Base-by-base conservation (phyloP, 1,140 invertebrate genomes). In the Zaprionus kolodkinae region DNA sequence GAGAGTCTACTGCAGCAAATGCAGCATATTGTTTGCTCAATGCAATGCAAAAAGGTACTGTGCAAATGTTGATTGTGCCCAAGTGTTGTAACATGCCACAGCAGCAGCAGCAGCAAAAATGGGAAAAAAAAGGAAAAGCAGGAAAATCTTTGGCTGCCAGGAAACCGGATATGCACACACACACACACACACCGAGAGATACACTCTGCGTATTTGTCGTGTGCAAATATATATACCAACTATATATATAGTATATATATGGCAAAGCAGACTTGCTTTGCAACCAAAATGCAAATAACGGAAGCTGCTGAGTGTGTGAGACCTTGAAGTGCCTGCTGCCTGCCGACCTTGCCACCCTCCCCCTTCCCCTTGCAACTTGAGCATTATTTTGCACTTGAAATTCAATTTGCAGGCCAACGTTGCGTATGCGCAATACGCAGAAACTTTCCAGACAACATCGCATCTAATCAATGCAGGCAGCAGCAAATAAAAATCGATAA, bases 31-130 rank as follows among this genome's bases (percentile, higher is more conserved):
- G 80, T 80, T 84, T 85, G 78, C 78, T 66, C 59, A 52, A 66
- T 21, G 43, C 38, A 72, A 81, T 89, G 85, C 86, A 71, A 87
- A 72, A 89, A 87, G 83, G 77, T 80, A 84, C 76, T 88, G 64
- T 67, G 71, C 85, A 87, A 87, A 87, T 87, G 80, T 89, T 88
- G 85, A 88, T 89, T 84, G 81, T 85, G 77, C 70, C 79, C 63
- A 61, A 80, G 72, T 72, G 72, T 78, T 77, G 35, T 50, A 62
- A 68, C 76, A 80, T 72, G 68, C 55, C 71, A 61, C 9, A 13
- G 38, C 57, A 54, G 15, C 25, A 55, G 43, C 43, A 62, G 3
- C 40, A 40, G 68, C 21, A 25, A 38, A 75, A 65, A 60, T 56
- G 76, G n/a, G n/a, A 56, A 55, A 45, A 72, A 70, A 48, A 68